These are phyloP conservation scores for Mythimna pallens DNA, from an alignment of 2,888 invertebrate species.

Conservation along the genomic window DNA sequence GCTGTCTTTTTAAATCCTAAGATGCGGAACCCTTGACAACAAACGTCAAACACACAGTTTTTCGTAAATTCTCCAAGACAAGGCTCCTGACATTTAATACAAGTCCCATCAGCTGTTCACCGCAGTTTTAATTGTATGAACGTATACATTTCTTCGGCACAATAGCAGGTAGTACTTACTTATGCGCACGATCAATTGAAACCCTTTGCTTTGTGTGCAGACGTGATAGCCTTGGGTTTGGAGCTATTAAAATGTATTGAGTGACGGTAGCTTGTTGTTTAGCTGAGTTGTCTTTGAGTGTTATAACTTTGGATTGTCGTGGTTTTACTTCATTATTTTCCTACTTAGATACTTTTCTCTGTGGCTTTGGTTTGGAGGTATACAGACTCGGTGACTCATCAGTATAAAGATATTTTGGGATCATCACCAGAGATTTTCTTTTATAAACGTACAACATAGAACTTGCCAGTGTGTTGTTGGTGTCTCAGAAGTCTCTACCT, in stretches of 20 bases:
- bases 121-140: constrained; percentile 38
- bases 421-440: too few species aligned
- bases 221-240: constrained; percentile 12
- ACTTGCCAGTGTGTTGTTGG: too few species aligned
- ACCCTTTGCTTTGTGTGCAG: constrained; percentile 48
- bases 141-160: constrained; percentile 2
- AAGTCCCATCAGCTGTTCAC: constrained; percentile 44
- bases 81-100: constrained; percentile 58
- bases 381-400: too few species aligned
- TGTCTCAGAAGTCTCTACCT: too few species aligned
- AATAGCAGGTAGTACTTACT: constrained; percentile 43
- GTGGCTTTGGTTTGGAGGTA: too few species aligned
- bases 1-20: too few species aligned
- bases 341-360: too few species aligned
- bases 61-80: constrained; percentile 10
- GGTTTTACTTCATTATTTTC: not conserved
- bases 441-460: too few species aligned
- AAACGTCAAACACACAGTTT: not conserved
- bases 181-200: constrained; percentile 20
- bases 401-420: too few species aligned
- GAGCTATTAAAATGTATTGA: constrained; percentile 24
- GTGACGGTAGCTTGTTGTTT: constrained; percentile 21
- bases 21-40: not conserved
- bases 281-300: not conserved
- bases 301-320: not conserved